Conservation (phyloP, 2,888 invertebrate genomes). For the Nephrotoma flavescens region DNA sequence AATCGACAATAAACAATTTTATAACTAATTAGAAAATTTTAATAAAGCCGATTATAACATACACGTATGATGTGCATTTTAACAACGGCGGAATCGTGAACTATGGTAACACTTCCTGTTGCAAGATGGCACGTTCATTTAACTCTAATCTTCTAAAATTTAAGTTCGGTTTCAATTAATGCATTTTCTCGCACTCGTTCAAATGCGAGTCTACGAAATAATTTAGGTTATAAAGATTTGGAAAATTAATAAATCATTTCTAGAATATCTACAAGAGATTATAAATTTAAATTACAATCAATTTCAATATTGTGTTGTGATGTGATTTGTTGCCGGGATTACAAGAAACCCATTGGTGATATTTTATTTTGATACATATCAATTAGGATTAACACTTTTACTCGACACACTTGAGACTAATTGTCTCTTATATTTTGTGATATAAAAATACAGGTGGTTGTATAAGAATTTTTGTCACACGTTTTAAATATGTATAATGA, state of each 20-base stretch:
- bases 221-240: neutral
- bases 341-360: neutral
- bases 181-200: neutral
- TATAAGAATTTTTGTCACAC: neutral
- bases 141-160: neutral
- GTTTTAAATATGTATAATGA: neutral
- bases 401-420: neutral
- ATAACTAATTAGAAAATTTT: neutral
- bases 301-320: neutral
- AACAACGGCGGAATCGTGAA: neutral
- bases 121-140: neutral
- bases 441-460: neutral
- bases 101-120: neutral
- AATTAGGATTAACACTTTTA: neutral
- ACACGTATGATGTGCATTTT: neutral
- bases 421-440: neutral
- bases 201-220: neutral
- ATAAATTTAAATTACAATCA: neutral
- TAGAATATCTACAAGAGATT: neutral
- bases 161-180: neutral
- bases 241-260: neutral
- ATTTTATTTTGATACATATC: neutral
- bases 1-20: neutral
- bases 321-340: neutral
- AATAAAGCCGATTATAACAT: neutral